phyloP scores from a whole-genome alignment of 2,797 vertebrate species.

The Sparidentex hasta region DNA sequence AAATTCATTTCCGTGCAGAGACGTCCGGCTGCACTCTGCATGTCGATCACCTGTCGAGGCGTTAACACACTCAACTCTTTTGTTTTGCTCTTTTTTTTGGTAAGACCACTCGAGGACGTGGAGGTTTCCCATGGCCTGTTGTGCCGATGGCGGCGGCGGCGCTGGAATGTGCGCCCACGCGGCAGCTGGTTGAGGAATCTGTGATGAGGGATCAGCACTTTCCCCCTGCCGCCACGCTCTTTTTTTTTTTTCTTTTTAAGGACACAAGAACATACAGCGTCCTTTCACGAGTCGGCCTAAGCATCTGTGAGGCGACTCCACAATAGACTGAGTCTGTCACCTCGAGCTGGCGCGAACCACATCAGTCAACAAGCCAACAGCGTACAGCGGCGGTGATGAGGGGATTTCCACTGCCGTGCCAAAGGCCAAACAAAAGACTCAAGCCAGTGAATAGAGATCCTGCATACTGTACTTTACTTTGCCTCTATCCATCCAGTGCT shows the following conservation, averaged over 20 bases:
- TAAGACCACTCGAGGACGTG: constrained; percentile 54
- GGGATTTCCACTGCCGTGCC: constrained; percentile 63
- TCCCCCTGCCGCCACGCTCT: too few relatives aligned
- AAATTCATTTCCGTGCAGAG: constrained; percentile 50
- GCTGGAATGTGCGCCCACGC: constrained; percentile 12
- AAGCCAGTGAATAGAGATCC: constrained; percentile 52
- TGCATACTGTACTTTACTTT: constrained; percentile 61
- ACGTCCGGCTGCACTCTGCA: constrained; percentile 42
- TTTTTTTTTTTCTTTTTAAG: background rate
- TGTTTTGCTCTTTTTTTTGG: too few relatives aligned
- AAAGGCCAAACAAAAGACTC: constrained; percentile 70
- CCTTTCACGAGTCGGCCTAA: constrained; percentile 36
- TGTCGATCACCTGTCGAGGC: constrained; percentile 59
- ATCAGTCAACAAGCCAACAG: constrained; percentile 53
- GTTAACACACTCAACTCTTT: constrained; percentile 34
- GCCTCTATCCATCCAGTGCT: constrained; percentile 52
- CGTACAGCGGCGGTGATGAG: constrained; percentile 36
- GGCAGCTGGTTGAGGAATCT: constrained; percentile 42
- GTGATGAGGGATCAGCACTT: constrained; percentile 49
- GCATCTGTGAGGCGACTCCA: constrained; percentile 43
- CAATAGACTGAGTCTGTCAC: constrained; percentile 54
- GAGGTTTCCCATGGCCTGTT: constrained; percentile 11
- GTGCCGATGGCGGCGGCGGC: constrained; percentile 4
- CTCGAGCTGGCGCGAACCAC: constrained; percentile 30
- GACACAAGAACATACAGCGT: constrained; percentile 37